Base-by-base conservation (phyloP, 2,113 vertebrate genomes). In the Larimichthys crocea region DNA sequence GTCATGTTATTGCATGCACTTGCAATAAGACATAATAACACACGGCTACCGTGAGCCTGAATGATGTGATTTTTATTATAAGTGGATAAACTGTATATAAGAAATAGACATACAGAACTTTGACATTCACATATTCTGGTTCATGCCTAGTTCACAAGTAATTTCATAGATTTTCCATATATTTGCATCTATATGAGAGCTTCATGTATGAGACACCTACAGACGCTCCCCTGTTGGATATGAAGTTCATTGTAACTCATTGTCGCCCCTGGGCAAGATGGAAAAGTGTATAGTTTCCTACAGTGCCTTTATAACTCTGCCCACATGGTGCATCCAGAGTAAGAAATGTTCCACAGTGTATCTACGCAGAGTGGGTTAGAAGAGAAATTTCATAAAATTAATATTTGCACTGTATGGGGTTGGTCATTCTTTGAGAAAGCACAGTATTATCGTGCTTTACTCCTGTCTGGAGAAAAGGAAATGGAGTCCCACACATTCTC, bases 331-430 rank as follows among this genome's bases (percentile, higher is more conserved):
- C 56, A 87, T 57, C 75, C 68, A 57, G 40, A 80, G 80, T 48
- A 60, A 74, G n/a, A 74, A 46, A 86, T 72, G 57, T 66, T 85
- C 53, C 66, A 72, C 70, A 53, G 62, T 26, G n/a, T 65, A 56
- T 73, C 42, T 65, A 76, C 70, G 16, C 29, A 62, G 59, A 72
- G 65, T 24, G 52, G 59, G 35, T 80, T 69, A 65, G 53, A 86
- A 19, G 46, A 78, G 29, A 82, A 72, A 71, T 71, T 59, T 75
- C 31, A 62, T 46, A 79, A 87, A 78, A 85, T 59, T 75, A 42
- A 77, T 86, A 82, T 92, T 89, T 92, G 81, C 70, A 76, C 71
- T 82, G 78, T 26, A 44, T 50, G 20, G 55, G 48, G 61, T 62
- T 62, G 31, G 61, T 80, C 74, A 44, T 56, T 73, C 65, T 81